phyloP scores from a whole-genome alignment of 2,797 vertebrate genomes.

The Catharus ustulatus region DNA sequence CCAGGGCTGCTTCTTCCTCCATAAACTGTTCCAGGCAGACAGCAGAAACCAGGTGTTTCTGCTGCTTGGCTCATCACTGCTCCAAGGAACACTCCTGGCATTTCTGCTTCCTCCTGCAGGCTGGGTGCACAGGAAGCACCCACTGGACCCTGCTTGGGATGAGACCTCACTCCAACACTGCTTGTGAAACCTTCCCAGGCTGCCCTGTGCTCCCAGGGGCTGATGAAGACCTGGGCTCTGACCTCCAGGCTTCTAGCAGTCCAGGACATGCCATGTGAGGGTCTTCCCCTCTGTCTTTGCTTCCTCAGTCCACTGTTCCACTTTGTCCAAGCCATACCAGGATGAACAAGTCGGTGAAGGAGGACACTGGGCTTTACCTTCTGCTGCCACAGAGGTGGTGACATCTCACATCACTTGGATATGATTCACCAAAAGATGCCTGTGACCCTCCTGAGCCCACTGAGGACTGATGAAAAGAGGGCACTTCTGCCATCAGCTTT shows the following conservation, averaged over 20 bases:
- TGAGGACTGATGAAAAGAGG: not conserved
- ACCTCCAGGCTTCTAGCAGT: not conserved
- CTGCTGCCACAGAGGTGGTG: not conserved
- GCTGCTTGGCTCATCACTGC: not conserved
- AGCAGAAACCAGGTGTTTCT: not conserved
- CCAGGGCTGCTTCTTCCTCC: not conserved
- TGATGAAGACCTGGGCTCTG: not conserved
- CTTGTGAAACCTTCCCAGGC: not conserved
- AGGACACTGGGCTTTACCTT: not conserved
- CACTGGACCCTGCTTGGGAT: not conserved
- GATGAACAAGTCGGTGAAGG: not conserved
- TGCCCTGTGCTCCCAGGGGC: not conserved
- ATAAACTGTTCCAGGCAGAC: not conserved
- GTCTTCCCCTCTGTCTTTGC: not conserved
- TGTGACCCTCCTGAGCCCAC: not conserved
- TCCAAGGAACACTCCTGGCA: not conserved
- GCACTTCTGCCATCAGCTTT: not conserved
- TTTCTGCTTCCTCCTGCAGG: not conserved
- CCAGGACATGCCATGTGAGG: not conserved
- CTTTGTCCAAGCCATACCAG: rapidly evolving
- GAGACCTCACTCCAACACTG: not conserved
- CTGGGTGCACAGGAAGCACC: not conserved
- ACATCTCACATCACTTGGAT: not conserved
- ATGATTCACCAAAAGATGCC: not conserved
- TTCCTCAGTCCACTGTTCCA: not conserved